A percentile compares a stretch with the other conserved stretches of the same genome.
Evolutionary conservation across 2,888 invertebrate species (phyloP).

Genomic region (Protophormia terraenovae): DNA sequence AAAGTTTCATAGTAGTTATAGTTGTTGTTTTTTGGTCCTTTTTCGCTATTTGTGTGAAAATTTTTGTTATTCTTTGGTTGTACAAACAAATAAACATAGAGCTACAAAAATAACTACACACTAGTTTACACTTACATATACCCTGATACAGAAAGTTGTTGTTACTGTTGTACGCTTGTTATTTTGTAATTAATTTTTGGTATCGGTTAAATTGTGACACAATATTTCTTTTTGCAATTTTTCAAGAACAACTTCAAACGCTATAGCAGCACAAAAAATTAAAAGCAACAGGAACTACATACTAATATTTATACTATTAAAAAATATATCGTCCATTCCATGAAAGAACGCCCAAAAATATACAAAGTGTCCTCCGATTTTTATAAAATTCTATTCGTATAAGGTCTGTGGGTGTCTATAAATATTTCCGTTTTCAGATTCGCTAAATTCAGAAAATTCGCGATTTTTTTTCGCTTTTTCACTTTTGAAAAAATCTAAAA

Average conservation of each 20-base stretch:
- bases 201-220: conserved; percentile 63
- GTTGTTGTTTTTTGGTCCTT: conserved; percentile 12
- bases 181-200: conserved; percentile 67
- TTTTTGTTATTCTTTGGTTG: conserved; percentile 19
- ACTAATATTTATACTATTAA: too few relatives aligned
- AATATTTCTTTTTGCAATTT: conserved; percentile 48
- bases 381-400: too few relatives aligned
- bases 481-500: too few relatives aligned
- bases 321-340: too few relatives aligned
- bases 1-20: conserved; percentile 38
- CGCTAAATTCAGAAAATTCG: too few relatives aligned
- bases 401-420: too few relatives aligned
- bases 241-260: conserved; percentile 15
- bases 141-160: neutral
- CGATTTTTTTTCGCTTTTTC: too few relatives aligned
- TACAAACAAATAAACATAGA: conserved; percentile 40
- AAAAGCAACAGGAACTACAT: too few relatives aligned
- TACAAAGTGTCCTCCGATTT: too few relatives aligned
- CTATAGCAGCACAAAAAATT: neutral
- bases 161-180: conserved; percentile 59
- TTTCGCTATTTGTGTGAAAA: conserved; percentile 15
- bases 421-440: too few relatives aligned
- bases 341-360: too few relatives aligned
- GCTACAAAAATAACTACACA: neutral
- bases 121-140: neutral